Conservation (phyloP, 2,113 vertebrate genomes). For the Haemorhous mexicanus region DNA sequence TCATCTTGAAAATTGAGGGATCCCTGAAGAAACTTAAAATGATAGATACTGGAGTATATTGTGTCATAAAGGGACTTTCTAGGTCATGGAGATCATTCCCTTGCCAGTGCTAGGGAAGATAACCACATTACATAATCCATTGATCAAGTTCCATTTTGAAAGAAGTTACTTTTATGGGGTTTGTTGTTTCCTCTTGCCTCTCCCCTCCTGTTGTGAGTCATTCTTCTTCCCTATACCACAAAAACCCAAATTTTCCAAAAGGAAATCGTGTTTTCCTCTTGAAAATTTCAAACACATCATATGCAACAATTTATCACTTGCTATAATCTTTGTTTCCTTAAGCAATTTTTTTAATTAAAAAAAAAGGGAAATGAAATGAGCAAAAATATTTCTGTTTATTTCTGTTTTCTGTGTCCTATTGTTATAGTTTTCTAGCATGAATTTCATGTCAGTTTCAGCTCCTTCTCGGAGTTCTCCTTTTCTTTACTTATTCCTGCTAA, state of each 20-base stretch:
- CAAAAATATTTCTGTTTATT: background rate
- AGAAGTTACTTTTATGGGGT: background rate
- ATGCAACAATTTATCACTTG: background rate
- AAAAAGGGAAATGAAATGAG: background rate
- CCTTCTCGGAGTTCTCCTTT: background rate
- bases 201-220: background rate
- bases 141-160: constrained; percentile 20
- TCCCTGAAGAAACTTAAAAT: constrained; percentile 29
- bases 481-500: background rate
- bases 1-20: constrained; percentile 14
- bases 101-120: constrained; percentile 4
- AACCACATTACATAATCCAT: background rate
- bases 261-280: background rate
- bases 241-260: background rate
- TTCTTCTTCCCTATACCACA: background rate
- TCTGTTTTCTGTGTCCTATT: background rate
- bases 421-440: background rate
- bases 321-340: background rate
- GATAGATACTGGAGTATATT: background rate
- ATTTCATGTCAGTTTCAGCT: background rate
- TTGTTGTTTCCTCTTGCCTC: background rate
- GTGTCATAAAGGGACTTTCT: constrained; percentile 5
- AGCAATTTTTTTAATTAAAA: background rate
- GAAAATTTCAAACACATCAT: background rate
- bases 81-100: constrained; percentile 2